Evolutionary conservation across 1,140 invertebrate species (phyloP).

Genomic region (Pomacea maculata): DNA sequence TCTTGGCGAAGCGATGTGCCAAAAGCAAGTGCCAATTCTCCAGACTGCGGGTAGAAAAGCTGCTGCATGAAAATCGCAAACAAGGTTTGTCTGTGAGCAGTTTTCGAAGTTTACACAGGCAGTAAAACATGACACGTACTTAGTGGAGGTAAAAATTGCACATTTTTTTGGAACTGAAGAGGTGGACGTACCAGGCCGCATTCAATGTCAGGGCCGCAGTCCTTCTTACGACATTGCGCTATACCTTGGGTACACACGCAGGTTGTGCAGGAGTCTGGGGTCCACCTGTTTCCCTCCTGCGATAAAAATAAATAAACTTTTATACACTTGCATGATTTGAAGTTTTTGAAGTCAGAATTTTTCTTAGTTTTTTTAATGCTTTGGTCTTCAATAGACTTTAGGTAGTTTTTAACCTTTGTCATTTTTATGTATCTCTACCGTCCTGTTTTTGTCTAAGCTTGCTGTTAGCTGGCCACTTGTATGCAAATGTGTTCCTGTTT

Average conservation of each 20-base stretch:
- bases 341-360: too few species aligned
- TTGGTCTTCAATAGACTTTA: too few species aligned
- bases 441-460: too few species aligned
- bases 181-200: constrained; percentile 36
- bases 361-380: too few species aligned
- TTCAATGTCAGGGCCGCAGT: constrained; percentile 29
- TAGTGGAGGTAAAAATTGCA: neutral
- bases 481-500: too few species aligned
- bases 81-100: neutral
- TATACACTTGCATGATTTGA: too few species aligned
- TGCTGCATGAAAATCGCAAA: neutral
- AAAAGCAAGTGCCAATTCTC: neutral
- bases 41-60: neutral
- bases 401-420: too few species aligned
- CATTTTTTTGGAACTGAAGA: neutral
- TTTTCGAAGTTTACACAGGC: neutral
- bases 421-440: too few species aligned
- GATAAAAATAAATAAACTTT: neutral
- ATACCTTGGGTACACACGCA: constrained; percentile 42
- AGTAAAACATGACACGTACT: neutral
- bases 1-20: too few species aligned
- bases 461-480: too few species aligned
- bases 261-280: constrained; percentile 35
- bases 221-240: constrained; percentile 28
- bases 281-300: constrained; percentile 44